phyloP scores from a whole-genome alignment of 2,797 vertebrate species.

The Channa striata region DNA sequence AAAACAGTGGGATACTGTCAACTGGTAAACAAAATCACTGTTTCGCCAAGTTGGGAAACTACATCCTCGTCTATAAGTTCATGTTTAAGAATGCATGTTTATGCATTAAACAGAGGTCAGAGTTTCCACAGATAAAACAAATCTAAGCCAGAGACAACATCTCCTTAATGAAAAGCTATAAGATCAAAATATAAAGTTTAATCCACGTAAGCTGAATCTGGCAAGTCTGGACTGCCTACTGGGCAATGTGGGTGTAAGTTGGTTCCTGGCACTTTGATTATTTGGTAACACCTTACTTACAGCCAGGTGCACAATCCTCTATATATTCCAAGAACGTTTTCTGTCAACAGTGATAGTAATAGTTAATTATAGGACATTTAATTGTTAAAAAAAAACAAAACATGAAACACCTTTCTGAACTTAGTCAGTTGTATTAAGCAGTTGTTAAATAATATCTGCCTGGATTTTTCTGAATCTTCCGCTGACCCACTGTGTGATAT shows the following conservation, averaged over 20 bases:
- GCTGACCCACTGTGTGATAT: no score
- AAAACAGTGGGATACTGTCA: conserved; percentile 3
- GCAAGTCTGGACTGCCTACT: neutral
- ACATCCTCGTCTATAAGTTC: conserved; percentile 4
- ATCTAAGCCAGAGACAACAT: neutral
- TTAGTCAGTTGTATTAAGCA: neutral
- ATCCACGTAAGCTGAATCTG: neutral
- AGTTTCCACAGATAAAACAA: conserved; percentile 2
- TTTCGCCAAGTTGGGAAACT: neutral
- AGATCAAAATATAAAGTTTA: neutral
- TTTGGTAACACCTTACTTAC: neutral
- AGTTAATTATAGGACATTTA: neutral
- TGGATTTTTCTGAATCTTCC: no score
- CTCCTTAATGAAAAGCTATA: no score
- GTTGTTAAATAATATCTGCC: no score
- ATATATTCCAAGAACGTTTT: neutral
- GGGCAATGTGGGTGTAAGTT: neutral
- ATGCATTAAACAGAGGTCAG: neutral
- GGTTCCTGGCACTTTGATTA: no score
- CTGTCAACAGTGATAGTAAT: neutral
- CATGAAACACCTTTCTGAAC: neutral
- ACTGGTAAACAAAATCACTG: neutral
- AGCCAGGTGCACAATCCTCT: neutral
- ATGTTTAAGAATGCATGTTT: neutral
- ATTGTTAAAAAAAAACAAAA: neutral